Percentiles rank a stretch among this genome's conserved stretches.
Evolutionary conservation across 2,797 vertebrate genomes (phyloP).

Genomic region (Sebastes steindachneri): DNA sequence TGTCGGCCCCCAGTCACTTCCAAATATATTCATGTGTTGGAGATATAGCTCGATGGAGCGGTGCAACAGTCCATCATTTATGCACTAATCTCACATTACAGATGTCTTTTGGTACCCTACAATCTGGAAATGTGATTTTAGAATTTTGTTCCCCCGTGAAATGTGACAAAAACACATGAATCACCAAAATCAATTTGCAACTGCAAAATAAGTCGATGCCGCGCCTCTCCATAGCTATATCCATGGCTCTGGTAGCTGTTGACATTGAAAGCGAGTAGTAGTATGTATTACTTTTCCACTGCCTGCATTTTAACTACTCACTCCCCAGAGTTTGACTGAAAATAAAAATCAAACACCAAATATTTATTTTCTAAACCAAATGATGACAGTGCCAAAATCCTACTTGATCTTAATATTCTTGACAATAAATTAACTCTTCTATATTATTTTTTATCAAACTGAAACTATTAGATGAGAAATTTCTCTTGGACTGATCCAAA

Average conservation of each 20-base stretch:
- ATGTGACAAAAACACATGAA: slow-evolving; percentile 53
- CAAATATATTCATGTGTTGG: slow-evolving; percentile 49
- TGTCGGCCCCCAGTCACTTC: slow-evolving; percentile 30
- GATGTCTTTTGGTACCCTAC: slow-evolving; percentile 17
- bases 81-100: slow-evolving; percentile 34
- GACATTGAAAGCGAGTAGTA: slow-evolving; percentile 57
- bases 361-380: slow-evolving; percentile 14
- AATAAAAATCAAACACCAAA: slow-evolving; percentile 48
- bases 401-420: slow-evolving; percentile 19
- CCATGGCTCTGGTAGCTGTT: slow-evolving; percentile 24
- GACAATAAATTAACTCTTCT: slow-evolving; percentile 19
- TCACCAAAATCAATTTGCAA: slow-evolving; percentile 59
- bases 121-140: slow-evolving; percentile 40
- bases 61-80: slow-evolving; percentile 18
- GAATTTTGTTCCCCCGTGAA: slow-evolving; percentile 36
- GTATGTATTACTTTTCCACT: slow-evolving; percentile 54
- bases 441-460: slow-evolving; percentile 18
- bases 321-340: slow-evolving; percentile 41
- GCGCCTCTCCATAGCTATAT: slow-evolving; percentile 31
- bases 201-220: slow-evolving; percentile 42
- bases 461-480: slow-evolving; percentile 34
- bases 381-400: not conserved
- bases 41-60: slow-evolving; percentile 13
- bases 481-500: slow-evolving; percentile 44
- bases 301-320: slow-evolving; percentile 38